A percentile compares a stretch with the other conserved stretches of the same genome.
Conservation (phyloP, 92 coral and sea anemone genomes). For the Porites evermanni region DNA sequence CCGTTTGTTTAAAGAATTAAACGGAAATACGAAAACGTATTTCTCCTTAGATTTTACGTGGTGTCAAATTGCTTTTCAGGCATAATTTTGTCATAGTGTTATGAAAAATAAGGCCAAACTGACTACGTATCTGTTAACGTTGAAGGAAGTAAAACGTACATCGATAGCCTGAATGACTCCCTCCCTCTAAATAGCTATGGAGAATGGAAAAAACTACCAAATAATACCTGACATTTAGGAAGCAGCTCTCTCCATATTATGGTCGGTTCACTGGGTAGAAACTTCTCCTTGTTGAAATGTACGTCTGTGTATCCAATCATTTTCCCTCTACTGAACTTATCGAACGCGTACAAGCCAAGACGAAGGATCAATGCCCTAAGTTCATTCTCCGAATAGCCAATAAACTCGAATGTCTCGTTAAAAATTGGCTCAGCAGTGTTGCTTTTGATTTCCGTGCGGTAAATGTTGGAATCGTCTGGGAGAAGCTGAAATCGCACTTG, state of each 20-base stretch:
- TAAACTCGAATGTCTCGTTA: conserved; percentile 91
- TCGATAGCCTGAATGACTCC: background rate
- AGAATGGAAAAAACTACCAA: background rate
- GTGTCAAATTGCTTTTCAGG: too few species aligned
- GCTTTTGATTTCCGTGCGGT: conserved; percentile 72
- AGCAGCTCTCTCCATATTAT: conserved; percentile 82
- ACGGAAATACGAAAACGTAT: too few species aligned
- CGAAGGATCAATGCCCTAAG: conserved; percentile 74
- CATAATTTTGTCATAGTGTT: too few species aligned
- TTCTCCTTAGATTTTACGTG: too few species aligned
- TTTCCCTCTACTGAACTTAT: conserved; percentile 82
- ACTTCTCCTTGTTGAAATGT: conserved; percentile 73
- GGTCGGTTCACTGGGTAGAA: conserved; percentile 81
- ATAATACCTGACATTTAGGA: conserved; percentile 59
- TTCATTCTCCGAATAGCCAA: conserved; percentile 80
- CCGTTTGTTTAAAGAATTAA: too few species aligned
- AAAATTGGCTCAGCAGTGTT: conserved; percentile 87
- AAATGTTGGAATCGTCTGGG: conserved; percentile 73
- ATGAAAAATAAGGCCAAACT: too few species aligned
- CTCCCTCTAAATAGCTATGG: conserved; percentile 1
- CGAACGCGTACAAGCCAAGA: conserved; percentile 78
- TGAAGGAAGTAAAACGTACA: too few species aligned
- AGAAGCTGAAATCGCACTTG: conserved; percentile 87
- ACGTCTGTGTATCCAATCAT: conserved; percentile 77
- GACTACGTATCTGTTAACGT: too few species aligned